phyloP scores from a whole-genome alignment of 2,888 invertebrate genomes.

The Andrena trimmerana region DNA sequence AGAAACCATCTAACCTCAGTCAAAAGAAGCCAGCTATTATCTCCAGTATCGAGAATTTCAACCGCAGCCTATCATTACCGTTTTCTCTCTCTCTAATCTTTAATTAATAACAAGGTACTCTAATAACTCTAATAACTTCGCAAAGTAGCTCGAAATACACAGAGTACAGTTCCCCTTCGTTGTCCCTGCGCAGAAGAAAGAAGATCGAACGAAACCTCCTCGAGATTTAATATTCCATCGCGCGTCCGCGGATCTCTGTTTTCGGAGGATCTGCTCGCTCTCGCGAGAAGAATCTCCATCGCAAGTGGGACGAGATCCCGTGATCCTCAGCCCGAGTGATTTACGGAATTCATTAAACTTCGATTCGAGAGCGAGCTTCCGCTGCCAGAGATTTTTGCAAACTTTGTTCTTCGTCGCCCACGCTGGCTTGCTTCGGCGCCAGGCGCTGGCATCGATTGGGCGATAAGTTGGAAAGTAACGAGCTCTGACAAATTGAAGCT shows the following conservation, averaged over 20 bases:
- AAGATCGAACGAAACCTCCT: background rate
- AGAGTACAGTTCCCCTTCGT: background rate
- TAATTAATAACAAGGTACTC: too few species aligned
- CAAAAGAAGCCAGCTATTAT: too few species aligned
- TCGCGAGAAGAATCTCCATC: background rate
- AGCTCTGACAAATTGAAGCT: too few species aligned
- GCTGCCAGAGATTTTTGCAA: background rate
- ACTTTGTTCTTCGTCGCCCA: background rate
- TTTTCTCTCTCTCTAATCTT: too few species aligned
- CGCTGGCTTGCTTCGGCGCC: background rate
- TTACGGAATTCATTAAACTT: slow-evolving; percentile 31
- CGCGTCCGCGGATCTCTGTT: background rate
- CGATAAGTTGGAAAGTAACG: background rate
- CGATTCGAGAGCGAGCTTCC: background rate
- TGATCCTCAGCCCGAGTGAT: slow-evolving; percentile 13
- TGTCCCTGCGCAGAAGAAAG: background rate
- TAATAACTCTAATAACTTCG: background rate
- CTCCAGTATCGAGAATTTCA: too few species aligned
- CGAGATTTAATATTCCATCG: slow-evolving; percentile 21
- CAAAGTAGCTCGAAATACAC: background rate
- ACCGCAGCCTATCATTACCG: too few species aligned
- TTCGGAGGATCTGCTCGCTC: background rate
- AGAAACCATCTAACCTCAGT: too few species aligned
- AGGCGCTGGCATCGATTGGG: background rate
- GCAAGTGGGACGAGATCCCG: slow-evolving; percentile 8